These are phyloP conservation scores for Tipula helvola DNA, from an alignment of 2,888 invertebrate species.

Conservation along the genomic window DNA sequence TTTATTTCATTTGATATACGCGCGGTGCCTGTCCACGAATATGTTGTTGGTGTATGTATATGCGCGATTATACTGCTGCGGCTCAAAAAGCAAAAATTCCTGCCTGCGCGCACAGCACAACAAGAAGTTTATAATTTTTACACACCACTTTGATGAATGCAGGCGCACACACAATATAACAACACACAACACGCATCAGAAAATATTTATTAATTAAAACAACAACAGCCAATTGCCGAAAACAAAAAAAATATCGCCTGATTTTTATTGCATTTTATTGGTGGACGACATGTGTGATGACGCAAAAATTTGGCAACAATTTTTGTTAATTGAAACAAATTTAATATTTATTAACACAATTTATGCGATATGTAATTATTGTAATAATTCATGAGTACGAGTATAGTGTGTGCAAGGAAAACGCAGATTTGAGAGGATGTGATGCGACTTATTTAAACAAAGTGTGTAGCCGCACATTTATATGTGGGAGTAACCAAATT, in stretches of 20 bases:
- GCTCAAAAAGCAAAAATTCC: not conserved
- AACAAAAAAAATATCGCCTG: not conserved
- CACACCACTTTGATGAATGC: not conserved
- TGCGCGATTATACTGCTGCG: not conserved
- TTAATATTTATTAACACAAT: not conserved
- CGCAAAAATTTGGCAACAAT: not conserved
- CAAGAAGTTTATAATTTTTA: not conserved
- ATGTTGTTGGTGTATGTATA: not conserved
- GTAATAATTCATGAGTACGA: not conserved
- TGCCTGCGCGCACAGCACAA: not conserved
- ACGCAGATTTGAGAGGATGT: not conserved
- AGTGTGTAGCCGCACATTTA: too few species aligned
- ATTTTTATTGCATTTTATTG: not conserved
- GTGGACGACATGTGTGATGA: not conserved
- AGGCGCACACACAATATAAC: not conserved
- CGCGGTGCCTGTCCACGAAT: not conserved
- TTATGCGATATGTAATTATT: not conserved
- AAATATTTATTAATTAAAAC: not conserved
- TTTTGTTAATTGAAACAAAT: not conserved
- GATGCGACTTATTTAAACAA: not conserved
- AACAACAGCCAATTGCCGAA: not conserved
- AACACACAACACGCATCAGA: not conserved
- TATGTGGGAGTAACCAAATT: too few species aligned
- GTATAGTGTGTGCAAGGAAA: not conserved
- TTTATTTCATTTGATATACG: not conserved